Base-by-base conservation (phyloP, 2,888 invertebrate genomes). In the Lymantria monacha region DNA sequence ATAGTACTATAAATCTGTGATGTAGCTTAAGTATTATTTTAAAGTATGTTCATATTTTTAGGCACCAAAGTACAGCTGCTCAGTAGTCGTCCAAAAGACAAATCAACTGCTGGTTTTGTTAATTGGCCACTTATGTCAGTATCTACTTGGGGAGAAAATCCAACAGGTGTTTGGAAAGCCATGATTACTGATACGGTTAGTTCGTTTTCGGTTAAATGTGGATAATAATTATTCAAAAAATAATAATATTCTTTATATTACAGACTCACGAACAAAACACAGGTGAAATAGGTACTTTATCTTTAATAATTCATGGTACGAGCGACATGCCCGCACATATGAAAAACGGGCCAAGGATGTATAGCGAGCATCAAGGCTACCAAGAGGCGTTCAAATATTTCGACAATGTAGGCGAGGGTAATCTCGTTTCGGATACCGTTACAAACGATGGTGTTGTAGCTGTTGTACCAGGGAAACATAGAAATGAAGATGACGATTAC, bases 51-150 rank as follows among this genome's bases (percentile, higher is more conserved):
- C 1, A 33, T 33, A 9, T 12, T 31, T 46, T 31, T 44, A 96
- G 96, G 95, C 30, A 96, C 96, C 0, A 89, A 79, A 66, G 93
- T 95, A 0, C 93, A 94, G 67, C 81, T 98, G 42, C 83, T 98
- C 53, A 94, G 94, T 57, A 87, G 93, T 30, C 92, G 98, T 61
- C 92, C 92, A 31, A 85, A 93, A 46, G 98, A 98, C 75, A 78
- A 82, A 14, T 96, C 97, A 0, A 74, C 77, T 0, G 85, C 90
- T 9, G 97, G 97, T 3, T 97, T 97, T 75, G 74, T 83, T 9
- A 92, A 94, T 67, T 98, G 98, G 98, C 95, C 94, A 8, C 95
- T 98, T 71, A 96, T 96, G 93, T 96, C 97, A 0, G 96, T 97
- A 0, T 97, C 96, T 66, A 96, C 95, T 0, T 98, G 98, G 98